Percentiles rank a stretch among this genome's conserved stretches.
phyloP scores from a whole-genome alignment of 2,888 invertebrate species.

The Metallyticus violacea region DNA sequence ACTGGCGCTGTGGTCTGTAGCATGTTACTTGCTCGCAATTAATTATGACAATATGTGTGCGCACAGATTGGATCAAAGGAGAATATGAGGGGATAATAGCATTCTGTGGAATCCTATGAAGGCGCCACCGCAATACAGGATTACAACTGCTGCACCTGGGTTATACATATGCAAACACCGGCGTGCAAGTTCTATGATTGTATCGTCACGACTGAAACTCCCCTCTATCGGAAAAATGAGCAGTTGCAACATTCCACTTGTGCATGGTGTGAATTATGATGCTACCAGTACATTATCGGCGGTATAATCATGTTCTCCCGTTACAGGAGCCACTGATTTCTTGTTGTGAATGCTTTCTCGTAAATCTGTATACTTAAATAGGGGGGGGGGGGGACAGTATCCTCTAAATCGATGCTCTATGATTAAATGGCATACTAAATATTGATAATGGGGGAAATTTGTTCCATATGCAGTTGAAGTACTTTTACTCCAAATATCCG shows the following conservation, averaged over 20 bases:
- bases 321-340: too few relatives aligned
- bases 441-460: too few relatives aligned
- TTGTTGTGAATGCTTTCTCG: too few relatives aligned
- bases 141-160: not conserved
- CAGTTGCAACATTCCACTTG: not conserved
- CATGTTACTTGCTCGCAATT: constrained; percentile 3
- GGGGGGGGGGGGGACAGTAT: too few relatives aligned
- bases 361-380: too few relatives aligned
- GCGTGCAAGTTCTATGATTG: not conserved
- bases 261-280: not conserved
- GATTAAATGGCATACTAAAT: too few relatives aligned
- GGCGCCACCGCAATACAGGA: not conserved
- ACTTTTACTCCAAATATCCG: too few relatives aligned
- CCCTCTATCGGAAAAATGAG: not conserved
- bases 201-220: not conserved
- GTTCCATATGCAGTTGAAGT: too few relatives aligned
- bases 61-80: constrained; percentile 20
- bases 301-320: too few relatives aligned
- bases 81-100: constrained; percentile 8
- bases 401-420: too few relatives aligned
- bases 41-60: constrained; percentile 17
- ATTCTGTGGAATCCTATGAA: not conserved
- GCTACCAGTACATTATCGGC: too few relatives aligned
- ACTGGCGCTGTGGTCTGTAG: not conserved
- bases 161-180: not conserved